Percentiles rank a stretch among this genome's conserved stretches.
Conservation (phyloP, 2,888 invertebrate species). For the Malthinus seriepunctatus region DNA sequence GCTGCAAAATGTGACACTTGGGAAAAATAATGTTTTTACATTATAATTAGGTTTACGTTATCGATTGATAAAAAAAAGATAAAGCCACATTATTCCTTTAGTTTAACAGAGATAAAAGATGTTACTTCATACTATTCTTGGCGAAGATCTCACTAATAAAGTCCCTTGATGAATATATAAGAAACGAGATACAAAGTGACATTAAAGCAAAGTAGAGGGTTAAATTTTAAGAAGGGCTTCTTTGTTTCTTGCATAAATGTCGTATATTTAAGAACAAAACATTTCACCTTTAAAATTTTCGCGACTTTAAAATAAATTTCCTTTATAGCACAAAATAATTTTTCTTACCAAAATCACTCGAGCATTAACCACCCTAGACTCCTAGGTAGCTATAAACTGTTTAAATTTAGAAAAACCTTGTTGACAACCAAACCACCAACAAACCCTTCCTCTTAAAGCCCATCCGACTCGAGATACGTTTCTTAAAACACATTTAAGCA, state of each 20-base stretch:
- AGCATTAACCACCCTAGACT: too few species aligned
- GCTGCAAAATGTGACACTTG: slow-evolving; percentile 49
- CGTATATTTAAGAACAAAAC: slow-evolving; percentile 13
- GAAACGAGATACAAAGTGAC: slow-evolving; percentile 54
- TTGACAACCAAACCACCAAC: too few species aligned
- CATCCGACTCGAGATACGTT: background rate
- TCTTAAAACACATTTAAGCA: background rate
- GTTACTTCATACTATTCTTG: slow-evolving; percentile 24
- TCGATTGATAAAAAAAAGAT: slow-evolving; percentile 23
- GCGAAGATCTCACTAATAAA: slow-evolving; percentile 47
- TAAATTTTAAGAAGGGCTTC: slow-evolving; percentile 51
- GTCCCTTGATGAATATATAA: slow-evolving; percentile 55
- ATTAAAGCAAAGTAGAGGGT: slow-evolving; percentile 50
- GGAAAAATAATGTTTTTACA: slow-evolving; percentile 47
- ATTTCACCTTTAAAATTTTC: slow-evolving; percentile 5
- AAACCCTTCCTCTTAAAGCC: too few species aligned
- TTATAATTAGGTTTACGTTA: slow-evolving; percentile 18
- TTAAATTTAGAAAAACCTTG: too few species aligned
- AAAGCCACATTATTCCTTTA: slow-evolving; percentile 8
- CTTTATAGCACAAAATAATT: too few species aligned
- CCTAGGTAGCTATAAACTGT: too few species aligned
- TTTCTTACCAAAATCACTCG: too few species aligned
- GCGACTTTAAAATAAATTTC: background rate
- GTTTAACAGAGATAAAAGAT: slow-evolving; percentile 19
- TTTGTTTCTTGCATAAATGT: slow-evolving; percentile 39